These are phyloP conservation scores for Aythya baeri DNA, from an alignment of 2,113 vertebrate genomes.

Conservation along the genomic window DNA sequence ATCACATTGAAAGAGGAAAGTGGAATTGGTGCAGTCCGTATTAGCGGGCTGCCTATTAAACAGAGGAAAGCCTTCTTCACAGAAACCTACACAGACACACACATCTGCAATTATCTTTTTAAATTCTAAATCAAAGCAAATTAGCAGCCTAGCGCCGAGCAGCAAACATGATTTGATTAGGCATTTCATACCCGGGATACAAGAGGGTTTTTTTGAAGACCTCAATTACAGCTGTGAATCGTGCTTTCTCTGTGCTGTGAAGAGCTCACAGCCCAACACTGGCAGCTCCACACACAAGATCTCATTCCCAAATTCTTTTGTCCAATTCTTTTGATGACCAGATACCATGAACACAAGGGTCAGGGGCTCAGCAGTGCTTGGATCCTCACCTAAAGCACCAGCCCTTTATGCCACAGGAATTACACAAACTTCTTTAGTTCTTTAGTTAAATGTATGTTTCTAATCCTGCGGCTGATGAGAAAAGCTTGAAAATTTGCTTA, in stretches of 20 bases:
- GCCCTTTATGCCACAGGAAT: background rate
- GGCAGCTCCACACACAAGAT: background rate
- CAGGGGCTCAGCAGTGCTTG: background rate
- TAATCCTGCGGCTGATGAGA: background rate
- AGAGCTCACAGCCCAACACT: background rate
- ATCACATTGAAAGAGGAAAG: background rate
- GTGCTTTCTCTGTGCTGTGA: background rate
- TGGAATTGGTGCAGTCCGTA: background rate
- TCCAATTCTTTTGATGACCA: background rate
- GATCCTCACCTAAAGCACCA: background rate
- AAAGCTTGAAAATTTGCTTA: background rate
- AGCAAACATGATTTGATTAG: constrained; percentile 65
- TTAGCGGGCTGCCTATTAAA: constrained; percentile 21
- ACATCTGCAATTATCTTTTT: constrained; percentile 37
- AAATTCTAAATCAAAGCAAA: constrained; percentile 64
- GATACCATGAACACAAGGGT: background rate
- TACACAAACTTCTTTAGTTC: background rate
- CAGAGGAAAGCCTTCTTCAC: background rate
- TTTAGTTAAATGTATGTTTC: background rate
- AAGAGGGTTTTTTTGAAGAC: background rate
- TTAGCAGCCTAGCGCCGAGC: background rate
- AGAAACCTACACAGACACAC: background rate
- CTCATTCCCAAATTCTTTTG: background rate
- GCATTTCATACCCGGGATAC: constrained; percentile 4
- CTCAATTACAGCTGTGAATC: background rate